Evolutionary conservation across 2,113 vertebrate genomes (phyloP).

Genomic region (cat (Felis catus)): DNA sequence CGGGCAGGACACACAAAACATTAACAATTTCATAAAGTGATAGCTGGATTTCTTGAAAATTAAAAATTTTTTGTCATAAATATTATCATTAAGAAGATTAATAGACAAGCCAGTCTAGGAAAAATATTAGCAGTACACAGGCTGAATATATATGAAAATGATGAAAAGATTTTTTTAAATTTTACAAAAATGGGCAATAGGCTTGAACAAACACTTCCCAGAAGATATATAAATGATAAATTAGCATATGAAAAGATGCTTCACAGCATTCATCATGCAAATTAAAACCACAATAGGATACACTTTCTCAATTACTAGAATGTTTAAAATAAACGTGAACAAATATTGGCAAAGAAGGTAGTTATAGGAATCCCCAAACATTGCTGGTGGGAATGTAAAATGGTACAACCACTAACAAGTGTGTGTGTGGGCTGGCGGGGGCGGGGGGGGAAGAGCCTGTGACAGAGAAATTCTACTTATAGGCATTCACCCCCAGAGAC

Average conservation of each 20-base stretch:
- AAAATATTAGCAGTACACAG: not conserved
- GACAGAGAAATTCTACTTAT: not conserved
- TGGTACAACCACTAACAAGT: not conserved
- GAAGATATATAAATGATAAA: conserved; percentile 5
- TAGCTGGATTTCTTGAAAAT: not conserved
- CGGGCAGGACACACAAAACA: not conserved
- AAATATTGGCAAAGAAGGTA: not conserved
- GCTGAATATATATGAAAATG: conserved; percentile 26
- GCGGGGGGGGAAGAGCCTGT: not conserved
- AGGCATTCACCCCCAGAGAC: not conserved
- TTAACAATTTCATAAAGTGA: not conserved
- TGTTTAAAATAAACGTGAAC: not conserved
- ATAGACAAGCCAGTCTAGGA: not conserved
- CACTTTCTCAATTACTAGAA: not conserved
- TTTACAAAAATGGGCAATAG: conserved; percentile 35
- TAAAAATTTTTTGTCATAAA: not conserved
- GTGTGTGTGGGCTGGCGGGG: fast-evolving
- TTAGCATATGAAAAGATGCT: conserved; percentile 36
- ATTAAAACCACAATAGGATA: not conserved
- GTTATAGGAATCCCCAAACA: not conserved
- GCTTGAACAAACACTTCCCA: conserved; percentile 51
- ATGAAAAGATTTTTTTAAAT: conserved; percentile 11
- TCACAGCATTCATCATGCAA: conserved; percentile 48
- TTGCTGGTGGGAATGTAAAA: not conserved
- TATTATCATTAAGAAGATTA: not conserved